A percentile compares a stretch with the other conserved stretches of the same genome.
Conservation (phyloP, 1,140 invertebrate genomes). For the Drosophila varians region DNA sequence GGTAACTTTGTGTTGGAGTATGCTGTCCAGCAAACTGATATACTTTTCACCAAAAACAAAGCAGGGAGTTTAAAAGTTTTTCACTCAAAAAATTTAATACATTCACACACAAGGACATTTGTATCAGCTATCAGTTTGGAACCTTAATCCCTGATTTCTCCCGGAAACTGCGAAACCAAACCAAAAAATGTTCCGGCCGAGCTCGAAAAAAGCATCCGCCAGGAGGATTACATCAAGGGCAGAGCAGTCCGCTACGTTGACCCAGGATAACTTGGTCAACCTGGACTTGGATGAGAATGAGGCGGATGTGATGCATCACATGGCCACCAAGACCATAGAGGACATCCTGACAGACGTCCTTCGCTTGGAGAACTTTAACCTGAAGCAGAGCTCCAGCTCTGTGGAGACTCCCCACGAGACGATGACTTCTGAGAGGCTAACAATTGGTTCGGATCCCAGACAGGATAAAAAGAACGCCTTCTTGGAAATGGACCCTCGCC, state of each 20-base stretch:
- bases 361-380: background rate
- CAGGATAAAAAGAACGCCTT: background rate
- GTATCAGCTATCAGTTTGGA: too few species aligned
- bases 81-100: background rate
- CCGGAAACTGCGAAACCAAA: background rate
- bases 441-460: background rate
- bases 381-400: background rate
- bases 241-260: background rate
- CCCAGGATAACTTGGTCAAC: conserved; percentile 12
- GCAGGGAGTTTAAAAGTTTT: background rate
- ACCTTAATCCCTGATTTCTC: too few species aligned
- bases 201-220: too few species aligned
- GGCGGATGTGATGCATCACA: background rate
- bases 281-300: background rate
- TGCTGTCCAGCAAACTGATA: background rate
- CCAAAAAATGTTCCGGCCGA: too few species aligned
- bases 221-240: background rate
- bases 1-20: background rate
- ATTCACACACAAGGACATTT: background rate
- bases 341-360: conserved; percentile 15
- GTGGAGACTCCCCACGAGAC: too few species aligned
- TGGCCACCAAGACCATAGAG: conserved; percentile 1
- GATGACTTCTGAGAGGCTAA: too few species aligned
- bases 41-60: background rate
- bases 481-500: conserved; percentile 52